These are phyloP conservation scores for Phyllostomus hastatus DNA, from an alignment of 2,113 vertebrate species.

Conservation along the genomic window DNA sequence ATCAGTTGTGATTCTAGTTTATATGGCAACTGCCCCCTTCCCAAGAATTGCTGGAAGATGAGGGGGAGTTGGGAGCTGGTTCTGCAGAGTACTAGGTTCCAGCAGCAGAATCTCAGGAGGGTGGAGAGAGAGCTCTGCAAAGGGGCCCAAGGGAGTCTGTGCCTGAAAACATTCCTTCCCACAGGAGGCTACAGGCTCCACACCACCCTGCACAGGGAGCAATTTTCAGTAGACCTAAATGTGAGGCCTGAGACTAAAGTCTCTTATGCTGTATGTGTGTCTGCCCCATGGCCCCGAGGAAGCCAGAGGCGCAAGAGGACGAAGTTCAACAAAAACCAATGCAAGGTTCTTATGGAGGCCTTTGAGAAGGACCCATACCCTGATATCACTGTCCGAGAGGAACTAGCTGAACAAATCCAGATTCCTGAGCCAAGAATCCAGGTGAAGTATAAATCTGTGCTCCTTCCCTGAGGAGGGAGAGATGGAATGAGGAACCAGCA, in stretches of 20 bases:
- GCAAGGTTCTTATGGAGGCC: not conserved
- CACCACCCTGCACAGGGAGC: not conserved
- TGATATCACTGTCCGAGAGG: not conserved
- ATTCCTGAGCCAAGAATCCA: constrained; percentile 17
- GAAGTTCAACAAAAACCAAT: not conserved
- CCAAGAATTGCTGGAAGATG: not conserved
- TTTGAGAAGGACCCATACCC: not conserved
- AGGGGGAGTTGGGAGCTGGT: not conserved
- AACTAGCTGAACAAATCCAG: not conserved
- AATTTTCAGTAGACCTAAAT: not conserved
- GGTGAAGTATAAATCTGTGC: not conserved
- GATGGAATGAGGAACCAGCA: too few species aligned
- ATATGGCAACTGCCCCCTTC: not conserved
- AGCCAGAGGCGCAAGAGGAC: not conserved
- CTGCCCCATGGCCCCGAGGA: not conserved
- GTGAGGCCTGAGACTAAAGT: not conserved
- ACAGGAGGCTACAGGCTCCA: not conserved
- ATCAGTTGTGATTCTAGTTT: not conserved
- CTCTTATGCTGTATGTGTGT: not conserved
- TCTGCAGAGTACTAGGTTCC: not conserved
- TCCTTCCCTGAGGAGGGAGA: not conserved
- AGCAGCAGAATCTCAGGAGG: not conserved
- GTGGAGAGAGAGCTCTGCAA: too few species aligned
- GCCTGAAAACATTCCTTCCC: not conserved
- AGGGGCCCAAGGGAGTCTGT: not conserved